phyloP scores from a whole-genome alignment of 2,797 vertebrate species.

The Sebastes steindachneri region DNA sequence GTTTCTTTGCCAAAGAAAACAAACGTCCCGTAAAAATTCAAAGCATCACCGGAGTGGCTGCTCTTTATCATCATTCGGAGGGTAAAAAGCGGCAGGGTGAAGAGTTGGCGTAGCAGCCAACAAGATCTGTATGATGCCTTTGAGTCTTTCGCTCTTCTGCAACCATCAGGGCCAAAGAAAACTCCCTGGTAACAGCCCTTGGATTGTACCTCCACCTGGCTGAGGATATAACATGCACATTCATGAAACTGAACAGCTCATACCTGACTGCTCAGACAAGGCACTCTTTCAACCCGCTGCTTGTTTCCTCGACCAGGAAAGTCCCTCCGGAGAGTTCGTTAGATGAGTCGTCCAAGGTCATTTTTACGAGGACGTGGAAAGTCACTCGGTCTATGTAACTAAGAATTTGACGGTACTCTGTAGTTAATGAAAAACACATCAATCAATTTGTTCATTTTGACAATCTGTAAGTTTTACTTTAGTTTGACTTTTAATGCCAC shows the following conservation, averaged over 20 bases:
- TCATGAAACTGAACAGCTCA: constrained; percentile 64
- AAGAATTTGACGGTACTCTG: neutral
- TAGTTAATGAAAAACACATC: neutral
- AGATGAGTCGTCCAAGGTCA: constrained; percentile 49
- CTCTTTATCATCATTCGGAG: constrained; percentile 48
- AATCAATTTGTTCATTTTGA: neutral
- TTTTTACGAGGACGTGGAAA: constrained; percentile 13
- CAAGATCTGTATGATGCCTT: constrained; percentile 63
- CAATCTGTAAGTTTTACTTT: neutral
- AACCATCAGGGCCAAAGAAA: constrained; percentile 73
- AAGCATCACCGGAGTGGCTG: constrained; percentile 50
- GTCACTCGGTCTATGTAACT: neutral
- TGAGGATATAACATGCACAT: constrained; percentile 71
- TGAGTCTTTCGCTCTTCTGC: constrained; percentile 52
- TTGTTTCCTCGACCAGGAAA: constrained; percentile 41
- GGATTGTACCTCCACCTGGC: constrained; percentile 73
- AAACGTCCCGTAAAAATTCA: constrained; percentile 53
- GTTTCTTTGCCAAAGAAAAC: constrained; percentile 59
- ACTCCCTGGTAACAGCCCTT: constrained; percentile 70
- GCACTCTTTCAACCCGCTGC: constrained; percentile 62
- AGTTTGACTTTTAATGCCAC: neutral
- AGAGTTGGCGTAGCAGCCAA: constrained; percentile 35
- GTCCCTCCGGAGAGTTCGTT: constrained; percentile 34
- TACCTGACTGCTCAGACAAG: constrained; percentile 70
- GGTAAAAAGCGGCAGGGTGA: constrained; percentile 17